A percentile compares a stretch with the other conserved stretches of the same genome.
Evolutionary conservation across 1,140 invertebrate genomes (phyloP).

Genomic region (Megathymus violae): DNA sequence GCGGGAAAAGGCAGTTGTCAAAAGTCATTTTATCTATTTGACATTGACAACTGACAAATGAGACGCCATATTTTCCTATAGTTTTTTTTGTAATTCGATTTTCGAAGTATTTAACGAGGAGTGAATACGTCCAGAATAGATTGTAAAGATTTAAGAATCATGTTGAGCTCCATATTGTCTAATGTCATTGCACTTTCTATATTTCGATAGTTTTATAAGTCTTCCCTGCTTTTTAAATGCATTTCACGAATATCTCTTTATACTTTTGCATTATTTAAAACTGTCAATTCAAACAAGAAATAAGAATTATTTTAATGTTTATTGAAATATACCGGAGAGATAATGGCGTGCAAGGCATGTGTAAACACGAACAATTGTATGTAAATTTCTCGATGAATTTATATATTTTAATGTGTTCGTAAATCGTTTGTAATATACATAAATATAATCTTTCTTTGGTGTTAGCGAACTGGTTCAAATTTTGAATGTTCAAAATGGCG

Average conservation of each 20-base stretch:
- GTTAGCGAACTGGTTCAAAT: slow-evolving; percentile 6
- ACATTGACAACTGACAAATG: slow-evolving; percentile 21
- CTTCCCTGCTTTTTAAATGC: slow-evolving; percentile 3
- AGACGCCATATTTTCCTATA: slow-evolving; percentile 19
- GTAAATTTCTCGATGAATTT: slow-evolving; percentile 27
- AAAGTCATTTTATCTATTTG: slow-evolving; percentile 1
- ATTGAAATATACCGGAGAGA: not conserved
- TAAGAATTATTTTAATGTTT: too few relatives aligned
- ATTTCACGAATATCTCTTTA: slow-evolving; percentile 2
- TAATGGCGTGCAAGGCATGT: slow-evolving; percentile 21
- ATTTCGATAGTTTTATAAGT: slow-evolving; percentile 7
- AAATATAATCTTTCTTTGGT: slow-evolving; percentile 25
- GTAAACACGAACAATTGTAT: slow-evolving; percentile 27
- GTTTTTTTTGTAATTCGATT: not conserved
- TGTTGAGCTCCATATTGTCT: slow-evolving; percentile 22
- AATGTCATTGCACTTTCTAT: slow-evolving; percentile 1
- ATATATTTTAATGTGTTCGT: slow-evolving; percentile 47
- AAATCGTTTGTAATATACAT: slow-evolving; percentile 48
- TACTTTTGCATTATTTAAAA: slow-evolving; percentile 1
- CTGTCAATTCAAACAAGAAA: not conserved
- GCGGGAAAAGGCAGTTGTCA: slow-evolving; percentile 17
- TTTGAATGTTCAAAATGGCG: not conserved
- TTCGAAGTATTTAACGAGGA: slow-evolving; percentile 23
- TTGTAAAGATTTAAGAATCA: slow-evolving; percentile 22
- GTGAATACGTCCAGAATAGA: slow-evolving; percentile 32